A percentile compares a stretch with the other conserved stretches of the same genome.
Evolutionary conservation across 1,140 invertebrate genomes (phyloP).

Genomic region (Microvelia longipes): DNA sequence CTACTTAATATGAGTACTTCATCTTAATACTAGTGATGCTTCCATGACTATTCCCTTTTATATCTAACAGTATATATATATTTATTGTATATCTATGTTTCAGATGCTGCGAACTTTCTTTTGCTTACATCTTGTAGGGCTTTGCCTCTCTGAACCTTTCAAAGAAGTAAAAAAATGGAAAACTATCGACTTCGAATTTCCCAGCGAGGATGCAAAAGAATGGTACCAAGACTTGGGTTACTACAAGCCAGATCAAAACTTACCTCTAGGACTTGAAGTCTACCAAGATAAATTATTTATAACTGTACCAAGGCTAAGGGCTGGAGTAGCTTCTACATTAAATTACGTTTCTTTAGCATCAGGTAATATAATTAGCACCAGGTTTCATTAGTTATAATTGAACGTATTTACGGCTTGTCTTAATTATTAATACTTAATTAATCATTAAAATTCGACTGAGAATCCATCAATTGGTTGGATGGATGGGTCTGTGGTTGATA

Average conservation of each 20-base stretch:
- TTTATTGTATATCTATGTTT: no score
- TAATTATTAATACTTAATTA: not conserved
- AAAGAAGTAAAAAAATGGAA: slow-evolving; percentile 50
- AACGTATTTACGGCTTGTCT: no score
- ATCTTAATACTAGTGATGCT: no score
- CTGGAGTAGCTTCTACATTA: slow-evolving; percentile 52
- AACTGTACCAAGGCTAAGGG: slow-evolving; percentile 55
- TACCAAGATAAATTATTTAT: slow-evolving; percentile 63
- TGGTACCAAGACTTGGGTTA: slow-evolving; percentile 40
- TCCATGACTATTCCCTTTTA: no score
- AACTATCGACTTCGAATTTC: slow-evolving; percentile 49
- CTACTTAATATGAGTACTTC: no score
- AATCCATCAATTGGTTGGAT: slow-evolving; percentile 6
- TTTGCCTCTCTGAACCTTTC: slow-evolving; percentile 16
- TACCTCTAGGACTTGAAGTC: slow-evolving; percentile 51
- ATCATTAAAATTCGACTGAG: not conserved
- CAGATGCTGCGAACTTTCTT: not conserved
- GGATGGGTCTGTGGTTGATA: no score
- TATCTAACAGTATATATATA: no score
- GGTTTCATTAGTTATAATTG: no score
- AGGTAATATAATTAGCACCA: no score
- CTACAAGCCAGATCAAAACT: slow-evolving; percentile 50
- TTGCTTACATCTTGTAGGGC: not conserved
- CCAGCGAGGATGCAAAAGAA: slow-evolving; percentile 39
- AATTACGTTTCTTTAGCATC: slow-evolving; percentile 50